Conservation (phyloP, 2,113 vertebrate genomes). For the Baryphthengus martii region DNA sequence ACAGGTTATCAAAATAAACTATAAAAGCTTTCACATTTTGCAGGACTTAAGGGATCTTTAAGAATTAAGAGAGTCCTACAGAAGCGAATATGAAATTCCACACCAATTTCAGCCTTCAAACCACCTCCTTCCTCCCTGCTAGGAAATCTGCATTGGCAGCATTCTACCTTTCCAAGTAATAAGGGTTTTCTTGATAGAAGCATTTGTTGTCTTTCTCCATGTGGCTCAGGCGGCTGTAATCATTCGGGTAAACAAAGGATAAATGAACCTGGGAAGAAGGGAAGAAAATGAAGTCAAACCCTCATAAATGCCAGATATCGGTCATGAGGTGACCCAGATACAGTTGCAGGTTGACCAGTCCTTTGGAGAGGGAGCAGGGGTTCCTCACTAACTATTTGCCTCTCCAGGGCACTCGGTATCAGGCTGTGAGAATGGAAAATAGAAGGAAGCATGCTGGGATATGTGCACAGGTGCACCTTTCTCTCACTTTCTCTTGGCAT, state of each 20-base stretch:
- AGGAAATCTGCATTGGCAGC: not conserved
- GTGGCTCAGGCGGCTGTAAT: slow-evolving; percentile 91
- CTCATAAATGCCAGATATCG: not conserved
- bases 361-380: not conserved
- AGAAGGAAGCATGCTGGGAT: not conserved
- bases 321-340: not conserved
- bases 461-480: not conserved
- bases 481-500: not conserved
- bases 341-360: not conserved
- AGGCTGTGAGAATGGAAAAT: not conserved
- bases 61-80: not conserved
- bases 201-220: slow-evolving; percentile 91
- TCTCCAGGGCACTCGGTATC: not conserved
- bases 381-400: not conserved
- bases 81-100: not conserved
- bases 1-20: not conserved
- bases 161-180: slow-evolving; percentile 78
- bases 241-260: slow-evolving; percentile 91
- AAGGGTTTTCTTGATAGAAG: slow-evolving; percentile 83
- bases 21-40: not conserved
- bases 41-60: not conserved
- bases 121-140: not conserved
- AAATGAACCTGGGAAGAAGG: slow-evolving; percentile 80
- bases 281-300: not conserved
- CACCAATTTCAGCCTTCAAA: not conserved